Base-by-base conservation (phyloP, 2,797 vertebrate species). In the Ctenosaura bakeri region DNA sequence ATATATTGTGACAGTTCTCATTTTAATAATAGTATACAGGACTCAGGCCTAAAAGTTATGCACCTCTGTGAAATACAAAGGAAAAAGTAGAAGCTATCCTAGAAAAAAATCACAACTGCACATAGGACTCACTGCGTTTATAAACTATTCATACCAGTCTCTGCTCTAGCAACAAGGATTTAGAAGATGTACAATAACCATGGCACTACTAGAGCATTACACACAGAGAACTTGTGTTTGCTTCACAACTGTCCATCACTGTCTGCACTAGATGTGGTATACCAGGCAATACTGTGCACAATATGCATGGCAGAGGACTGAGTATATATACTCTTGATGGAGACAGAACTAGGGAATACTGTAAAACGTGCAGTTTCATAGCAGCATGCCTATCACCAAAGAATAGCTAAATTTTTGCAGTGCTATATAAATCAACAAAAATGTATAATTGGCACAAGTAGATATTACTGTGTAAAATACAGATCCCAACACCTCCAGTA, bases 11-110 rank as follows among this genome's bases (percentile, higher is more conserved):
- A 69, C 22, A 52, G 16, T 54, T 54, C 32, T 24, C 22, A n/a
- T 73, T 81, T 80, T 29, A 88, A 81, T 35, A n/a, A 87, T 26
- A 26, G 8, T 56, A 88, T n/a, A n/a, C 22, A 78, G 24, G 56
- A 50, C 10, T 10, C 26, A 32, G 29, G 20, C 26, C n/a, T 38
- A 52, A 59, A 18, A 74, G 14, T 46, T 9, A 78, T 64, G 46
- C 18, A 29, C 56, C 26, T 79, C 66, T 71, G 29, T 80, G 4
- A 86, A 38, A 24, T 62, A 71, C 7, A 52, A 24, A 22, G 83
- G 66, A 29, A 62, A 14, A 22, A 9, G 54, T 84, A 66, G 66
- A 9, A 1, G 0, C 46, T 50, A 18, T 73, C 35, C 38, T 4
- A 74, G 14, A 26, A 35, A 9, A 56, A 69, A 69, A 69, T 29